Evolutionary conservation across 2,797 vertebrate genomes (phyloP).

Genomic region (Mormyrus hasselquistii): DNA sequence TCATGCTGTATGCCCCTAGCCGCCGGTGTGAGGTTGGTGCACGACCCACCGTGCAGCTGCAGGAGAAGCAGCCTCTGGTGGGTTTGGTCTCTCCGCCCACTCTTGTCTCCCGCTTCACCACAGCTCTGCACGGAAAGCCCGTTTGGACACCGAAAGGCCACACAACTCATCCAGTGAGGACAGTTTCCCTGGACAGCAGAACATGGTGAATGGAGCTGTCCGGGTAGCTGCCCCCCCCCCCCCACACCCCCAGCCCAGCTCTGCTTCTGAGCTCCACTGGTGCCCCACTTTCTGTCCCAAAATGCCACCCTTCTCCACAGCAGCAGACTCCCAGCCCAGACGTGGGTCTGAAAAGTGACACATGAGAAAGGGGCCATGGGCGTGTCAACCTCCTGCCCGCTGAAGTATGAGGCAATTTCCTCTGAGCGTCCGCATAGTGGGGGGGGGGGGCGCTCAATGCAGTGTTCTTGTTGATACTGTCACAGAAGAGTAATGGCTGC

Average conservation of each 20-base stretch:
- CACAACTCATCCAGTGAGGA: slow-evolving; percentile 33
- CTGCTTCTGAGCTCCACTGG: neutral
- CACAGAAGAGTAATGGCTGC: slow-evolving; percentile 74
- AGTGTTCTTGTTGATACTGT: slow-evolving; percentile 66
- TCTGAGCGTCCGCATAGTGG: slow-evolving; percentile 53
- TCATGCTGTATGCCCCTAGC: slow-evolving; percentile 24
- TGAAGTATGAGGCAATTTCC: slow-evolving; percentile 79
- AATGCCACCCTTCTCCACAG: slow-evolving; percentile 49
- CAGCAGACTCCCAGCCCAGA: slow-evolving; percentile 56
- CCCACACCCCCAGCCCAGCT: neutral
- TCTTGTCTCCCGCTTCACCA: neutral
- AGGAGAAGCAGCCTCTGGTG: neutral
- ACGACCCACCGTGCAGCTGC: neutral
- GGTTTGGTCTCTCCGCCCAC: neutral
- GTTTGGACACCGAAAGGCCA: slow-evolving; percentile 27
- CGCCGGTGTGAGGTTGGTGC: slow-evolving; percentile 18
- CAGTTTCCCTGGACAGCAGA: slow-evolving; percentile 48
- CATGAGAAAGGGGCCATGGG: slow-evolving; percentile 59
- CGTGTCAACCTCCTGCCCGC: slow-evolving; percentile 66
- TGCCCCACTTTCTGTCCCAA: slow-evolving; percentile 10
- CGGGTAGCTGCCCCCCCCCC: neutral
- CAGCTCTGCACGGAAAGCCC: neutral
- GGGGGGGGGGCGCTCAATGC: slow-evolving; percentile 23
- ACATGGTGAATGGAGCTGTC: slow-evolving; percentile 31
- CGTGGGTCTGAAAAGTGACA: slow-evolving; percentile 62